Conservation (phyloP, 2,888 invertebrate species). For the Nipponacmea schrenckii region DNA sequence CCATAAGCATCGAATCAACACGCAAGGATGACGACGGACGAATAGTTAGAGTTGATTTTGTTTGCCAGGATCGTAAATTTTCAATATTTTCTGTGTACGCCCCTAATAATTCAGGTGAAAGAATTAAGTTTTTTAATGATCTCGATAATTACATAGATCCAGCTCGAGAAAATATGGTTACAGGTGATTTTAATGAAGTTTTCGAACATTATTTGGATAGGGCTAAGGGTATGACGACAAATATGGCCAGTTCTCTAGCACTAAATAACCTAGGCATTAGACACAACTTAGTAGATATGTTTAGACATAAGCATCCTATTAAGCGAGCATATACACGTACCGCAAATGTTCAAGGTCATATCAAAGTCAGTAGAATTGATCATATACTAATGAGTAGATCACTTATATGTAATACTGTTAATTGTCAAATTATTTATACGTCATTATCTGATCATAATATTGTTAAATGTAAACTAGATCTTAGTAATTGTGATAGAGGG, state of each 20-base stretch:
- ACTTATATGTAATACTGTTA: no score
- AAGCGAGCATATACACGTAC: background rate
- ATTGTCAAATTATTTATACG: no score
- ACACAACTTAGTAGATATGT: background rate
- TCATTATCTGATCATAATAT: no score
- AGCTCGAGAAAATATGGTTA: background rate
- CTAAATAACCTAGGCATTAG: background rate
- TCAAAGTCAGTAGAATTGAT: background rate
- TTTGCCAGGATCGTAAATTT: background rate
- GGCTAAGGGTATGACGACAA: background rate
- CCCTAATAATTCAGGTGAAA: background rate
- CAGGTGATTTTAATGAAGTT: background rate
- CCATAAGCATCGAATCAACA: no score
- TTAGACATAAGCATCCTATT: background rate
- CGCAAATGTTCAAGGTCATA: background rate
- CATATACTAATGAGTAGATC: background rate
- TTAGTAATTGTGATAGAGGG: constrained; percentile 16
- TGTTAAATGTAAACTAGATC: background rate
- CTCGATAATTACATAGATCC: background rate
- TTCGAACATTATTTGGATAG: background rate
- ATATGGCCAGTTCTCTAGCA: background rate
- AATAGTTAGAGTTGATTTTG: background rate
- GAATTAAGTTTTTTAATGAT: background rate
- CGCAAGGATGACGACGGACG: background rate
- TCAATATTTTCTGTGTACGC: background rate